Conservation (phyloP, 92 coral and sea anemone species). For the Epizoanthus illoricatus region DNA sequence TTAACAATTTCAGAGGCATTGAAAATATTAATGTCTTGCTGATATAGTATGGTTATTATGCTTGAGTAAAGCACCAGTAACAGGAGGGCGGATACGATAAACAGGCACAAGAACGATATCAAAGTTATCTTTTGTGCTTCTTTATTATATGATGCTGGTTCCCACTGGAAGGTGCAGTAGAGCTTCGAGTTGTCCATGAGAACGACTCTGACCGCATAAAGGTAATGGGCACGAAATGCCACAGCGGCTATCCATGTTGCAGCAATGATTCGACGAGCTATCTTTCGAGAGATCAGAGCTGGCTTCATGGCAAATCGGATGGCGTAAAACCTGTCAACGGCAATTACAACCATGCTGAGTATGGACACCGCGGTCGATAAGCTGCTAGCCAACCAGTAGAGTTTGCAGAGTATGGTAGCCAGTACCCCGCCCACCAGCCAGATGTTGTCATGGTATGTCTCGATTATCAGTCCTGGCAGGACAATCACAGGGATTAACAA, state of each 20-base stretch:
- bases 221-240: conserved; percentile 5
- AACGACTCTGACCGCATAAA: not conserved
- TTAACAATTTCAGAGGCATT: conserved; percentile 15
- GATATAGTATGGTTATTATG: conserved; percentile 4
- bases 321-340: conserved; percentile 29
- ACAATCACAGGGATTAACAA: conserved; percentile 8
- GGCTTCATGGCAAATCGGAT: conserved; percentile 26
- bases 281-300: conserved; percentile 24
- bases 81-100: not conserved
- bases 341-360: conserved; percentile 17
- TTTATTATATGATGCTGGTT: not conserved
- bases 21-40: not conserved
- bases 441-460: not conserved
- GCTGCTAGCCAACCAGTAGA: too few species aligned
- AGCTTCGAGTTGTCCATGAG: not conserved
- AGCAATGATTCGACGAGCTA: not conserved
- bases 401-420: not conserved
- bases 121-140: not conserved
- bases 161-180: conserved; percentile 21
- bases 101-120: conserved; percentile 7
- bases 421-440: conserved; percentile 20
- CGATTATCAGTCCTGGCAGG: conserved; percentile 5
- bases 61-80: not conserved
- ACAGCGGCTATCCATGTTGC: conserved; percentile 1
- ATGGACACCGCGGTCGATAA: conserved; percentile 4